A percentile compares a stretch with the other conserved stretches of the same genome.
Evolutionary conservation across 23 tunicate genomes (phyloP).

Genomic region (Ciona savignyi): DNA sequence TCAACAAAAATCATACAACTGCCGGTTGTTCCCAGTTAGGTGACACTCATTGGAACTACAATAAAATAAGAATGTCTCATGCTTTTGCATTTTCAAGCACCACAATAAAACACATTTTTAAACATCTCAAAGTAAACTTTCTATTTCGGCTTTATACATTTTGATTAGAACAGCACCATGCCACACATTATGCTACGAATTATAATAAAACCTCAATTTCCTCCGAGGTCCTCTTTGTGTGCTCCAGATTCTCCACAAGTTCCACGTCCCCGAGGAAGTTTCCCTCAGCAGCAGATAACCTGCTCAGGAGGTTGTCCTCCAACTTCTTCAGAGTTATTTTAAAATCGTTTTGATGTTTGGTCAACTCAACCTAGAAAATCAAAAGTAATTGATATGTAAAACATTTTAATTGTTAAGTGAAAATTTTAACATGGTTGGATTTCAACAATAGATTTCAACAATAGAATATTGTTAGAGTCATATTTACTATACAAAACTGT

Average conservation of each 20-base stretch:
- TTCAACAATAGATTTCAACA: too few species aligned
- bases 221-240: constrained; percentile 78
- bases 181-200: not conserved
- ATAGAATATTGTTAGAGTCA: too few species aligned
- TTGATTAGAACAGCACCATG: too few species aligned
- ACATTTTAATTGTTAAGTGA: not conserved
- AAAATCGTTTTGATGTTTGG: constrained; percentile 88
- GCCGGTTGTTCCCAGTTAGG: not conserved
- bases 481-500: too few species aligned
- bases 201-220: constrained; percentile 63
- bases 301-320: constrained; percentile 68
- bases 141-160: too few species aligned
- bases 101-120: not conserved
- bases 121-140: not conserved
- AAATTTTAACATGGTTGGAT: too few species aligned
- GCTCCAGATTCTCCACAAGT: constrained; percentile 84
- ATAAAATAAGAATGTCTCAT: not conserved
- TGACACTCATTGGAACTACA: not conserved
- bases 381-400: not conserved
- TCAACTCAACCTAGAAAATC: constrained; percentile 54
- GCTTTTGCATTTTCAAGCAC: not conserved
- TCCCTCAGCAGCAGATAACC: constrained; percentile 84
- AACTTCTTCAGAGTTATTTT: constrained; percentile 66
- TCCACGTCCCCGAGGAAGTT: constrained; percentile 84
- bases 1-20: not conserved